Evolutionary conservation across 2,113 vertebrate genomes (phyloP), one percentile per base, ranked within the genome.

Genomic region (Channa argus): DNA sequence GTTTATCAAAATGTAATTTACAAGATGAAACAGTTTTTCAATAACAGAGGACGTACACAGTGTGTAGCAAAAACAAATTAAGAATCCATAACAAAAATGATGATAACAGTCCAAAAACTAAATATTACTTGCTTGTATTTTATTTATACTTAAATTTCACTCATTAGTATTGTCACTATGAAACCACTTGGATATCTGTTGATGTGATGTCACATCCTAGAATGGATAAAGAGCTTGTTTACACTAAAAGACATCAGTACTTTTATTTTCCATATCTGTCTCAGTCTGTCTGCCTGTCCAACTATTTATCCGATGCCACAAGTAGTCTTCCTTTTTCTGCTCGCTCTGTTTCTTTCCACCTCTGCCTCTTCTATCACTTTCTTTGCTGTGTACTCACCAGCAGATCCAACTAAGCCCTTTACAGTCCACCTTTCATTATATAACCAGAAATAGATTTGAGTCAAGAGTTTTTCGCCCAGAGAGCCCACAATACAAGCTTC

Each of bases 401-500:
- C 54, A 74, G 52, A 80, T 79, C 83, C 80, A 74, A 68, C 80
- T 80, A 82, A 86, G 67, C 70, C 79, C 55, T 39, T 79, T 5
- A 45, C 82, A 69, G 80, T 87, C 81, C 82, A 80, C 81, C 76
- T 88, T 91, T 90, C 72, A 88, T 89, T 84, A 89, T 83, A 64
- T 70, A 89, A 91, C 76, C 83, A 85, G 59, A 90, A 91, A 89
- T 89, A 90, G 78, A 90, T 88, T 77, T 77, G 52, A 91, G 61
- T 83, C 68, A 60, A 86, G 73, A 80, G 79, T 70, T 87, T 87
- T 86, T 82, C 52, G 67, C 84, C 75, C 45, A 71, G 36, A 44
- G 7, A 84, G 49, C 60, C 59, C 62, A 74, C 71, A 69, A 82
- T 76, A 83, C 76, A 72, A 78, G 83, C 77, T 77, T 88, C 68